Evolutionary conservation across 2,113 vertebrate species (phyloP).

Genomic region (Typhlomys cinereus): DNA sequence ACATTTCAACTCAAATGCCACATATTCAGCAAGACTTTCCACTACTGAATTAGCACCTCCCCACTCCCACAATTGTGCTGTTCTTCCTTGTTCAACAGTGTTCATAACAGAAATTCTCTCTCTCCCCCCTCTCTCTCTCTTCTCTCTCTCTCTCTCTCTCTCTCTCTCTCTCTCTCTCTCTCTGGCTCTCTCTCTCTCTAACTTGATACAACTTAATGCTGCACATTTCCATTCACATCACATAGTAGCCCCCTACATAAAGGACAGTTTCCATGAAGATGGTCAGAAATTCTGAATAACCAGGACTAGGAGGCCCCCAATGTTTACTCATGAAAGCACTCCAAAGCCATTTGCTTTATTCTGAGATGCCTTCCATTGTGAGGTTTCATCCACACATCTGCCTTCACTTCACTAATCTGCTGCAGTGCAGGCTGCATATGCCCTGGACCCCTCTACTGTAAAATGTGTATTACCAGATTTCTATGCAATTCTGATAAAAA

Average conservation of each 20-base stretch:
- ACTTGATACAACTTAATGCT: neutral
- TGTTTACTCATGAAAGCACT: neutral
- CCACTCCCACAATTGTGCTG: too few relatives aligned
- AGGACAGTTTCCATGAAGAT: neutral
- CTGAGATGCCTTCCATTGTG: neutral
- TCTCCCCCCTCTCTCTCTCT: neutral
- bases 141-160: neutral
- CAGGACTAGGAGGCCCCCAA: accelerated
- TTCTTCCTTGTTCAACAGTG: neutral
- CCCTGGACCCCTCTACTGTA: neutral
- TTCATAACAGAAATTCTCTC: neutral
- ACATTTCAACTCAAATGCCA: neutral
- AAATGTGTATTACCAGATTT: neutral
- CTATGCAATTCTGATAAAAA: constrained; percentile 15
- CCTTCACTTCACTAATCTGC: neutral
- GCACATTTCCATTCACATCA: neutral
- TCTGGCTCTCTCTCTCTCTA: neutral
- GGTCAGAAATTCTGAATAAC: neutral
- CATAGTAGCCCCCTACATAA: neutral
- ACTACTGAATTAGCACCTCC: neutral
- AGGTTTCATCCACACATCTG: neutral
- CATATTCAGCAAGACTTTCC: neutral
- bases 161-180: too few relatives aligned
- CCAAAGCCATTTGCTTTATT: neutral
- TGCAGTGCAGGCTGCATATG: neutral